These are phyloP conservation scores for Hirudinaria manillensis DNA, from an alignment of 2,888 invertebrate species.

Conservation along the genomic window DNA sequence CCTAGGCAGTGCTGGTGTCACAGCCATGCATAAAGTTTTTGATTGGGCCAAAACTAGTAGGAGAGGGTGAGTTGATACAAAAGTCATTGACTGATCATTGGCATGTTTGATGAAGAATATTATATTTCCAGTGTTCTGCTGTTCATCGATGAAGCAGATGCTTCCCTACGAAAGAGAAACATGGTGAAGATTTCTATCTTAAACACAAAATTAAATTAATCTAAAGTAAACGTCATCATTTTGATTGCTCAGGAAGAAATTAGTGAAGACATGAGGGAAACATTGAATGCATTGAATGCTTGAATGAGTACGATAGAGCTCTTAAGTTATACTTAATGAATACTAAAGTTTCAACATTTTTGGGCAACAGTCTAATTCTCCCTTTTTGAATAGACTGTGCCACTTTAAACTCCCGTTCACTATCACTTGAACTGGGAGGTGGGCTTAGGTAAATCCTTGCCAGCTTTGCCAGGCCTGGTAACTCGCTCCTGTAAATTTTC, in stretches of 20 bases:
- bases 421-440: too few relatives aligned
- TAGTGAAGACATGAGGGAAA: conserved; percentile 88
- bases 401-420: too few relatives aligned
- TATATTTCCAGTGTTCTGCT: conserved; percentile 64
- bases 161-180: conserved; percentile 68
- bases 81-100: background rate
- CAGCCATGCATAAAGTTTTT: conserved; percentile 90
- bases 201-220: background rate
- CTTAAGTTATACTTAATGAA: too few relatives aligned
- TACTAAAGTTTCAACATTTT: too few relatives aligned
- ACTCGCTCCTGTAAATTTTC: too few relatives aligned
- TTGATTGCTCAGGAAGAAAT: conserved; percentile 67
- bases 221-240: conserved; percentile 4
- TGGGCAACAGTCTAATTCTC: too few relatives aligned
- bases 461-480: too few relatives aligned
- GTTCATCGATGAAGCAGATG: conserved; percentile 98
- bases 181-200: conserved; percentile 45
- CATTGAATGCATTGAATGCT: conserved; percentile 97
- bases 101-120: background rate
- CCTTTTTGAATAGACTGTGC: too few relatives aligned
- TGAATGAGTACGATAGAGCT: too few relatives aligned
- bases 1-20: conserved; percentile 93
- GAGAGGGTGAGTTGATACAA: conserved; percentile 53
- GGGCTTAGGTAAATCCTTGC: too few relatives aligned
- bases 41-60: conserved; percentile 60